Conservation (phyloP, 2,888 invertebrate genomes). For the Metalampra italica region DNA sequence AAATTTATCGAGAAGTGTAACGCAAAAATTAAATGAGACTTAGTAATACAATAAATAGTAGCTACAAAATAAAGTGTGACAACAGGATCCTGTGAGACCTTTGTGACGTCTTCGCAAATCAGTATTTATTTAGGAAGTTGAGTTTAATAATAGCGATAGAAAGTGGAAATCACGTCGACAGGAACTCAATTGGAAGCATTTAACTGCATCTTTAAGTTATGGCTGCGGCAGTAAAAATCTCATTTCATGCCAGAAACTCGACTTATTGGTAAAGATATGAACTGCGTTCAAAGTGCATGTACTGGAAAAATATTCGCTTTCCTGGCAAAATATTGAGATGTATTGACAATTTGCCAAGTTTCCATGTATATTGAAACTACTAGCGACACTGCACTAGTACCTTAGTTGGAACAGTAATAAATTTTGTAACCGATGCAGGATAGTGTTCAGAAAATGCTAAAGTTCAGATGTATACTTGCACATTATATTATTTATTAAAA, state of each 20-base stretch:
- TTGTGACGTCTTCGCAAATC: no score
- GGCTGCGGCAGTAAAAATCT: conserved; percentile 41
- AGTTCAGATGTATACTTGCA: background rate
- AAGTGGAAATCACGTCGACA: conserved; percentile 5
- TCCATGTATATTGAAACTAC: background rate
- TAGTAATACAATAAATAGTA: no score
- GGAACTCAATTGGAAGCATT: conserved; percentile 24
- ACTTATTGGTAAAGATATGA: conserved; percentile 48
- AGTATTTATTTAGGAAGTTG: no score
- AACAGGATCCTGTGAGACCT: no score
- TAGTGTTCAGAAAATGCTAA: conserved; percentile 6
- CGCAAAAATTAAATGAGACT: no score
- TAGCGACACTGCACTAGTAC: no score
- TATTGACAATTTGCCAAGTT: conserved; percentile 28
- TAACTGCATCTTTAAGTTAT: background rate
- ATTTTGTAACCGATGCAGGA: conserved; percentile 14
- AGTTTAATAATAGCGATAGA: background rate
- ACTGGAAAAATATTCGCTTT: conserved; percentile 29
- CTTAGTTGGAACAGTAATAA: conserved; percentile 12
- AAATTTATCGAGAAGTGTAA: no score
- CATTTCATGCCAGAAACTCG: conserved; percentile 39
- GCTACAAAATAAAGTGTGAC: no score
- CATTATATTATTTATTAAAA: no score
- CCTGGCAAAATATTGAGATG: conserved; percentile 13
- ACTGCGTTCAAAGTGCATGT: conserved; percentile 35